Evolutionary conservation across 2,113 vertebrate genomes (phyloP), one percentile per base, ranked within the genome.

Genomic region (Oreochromis tanganicae): DNA sequence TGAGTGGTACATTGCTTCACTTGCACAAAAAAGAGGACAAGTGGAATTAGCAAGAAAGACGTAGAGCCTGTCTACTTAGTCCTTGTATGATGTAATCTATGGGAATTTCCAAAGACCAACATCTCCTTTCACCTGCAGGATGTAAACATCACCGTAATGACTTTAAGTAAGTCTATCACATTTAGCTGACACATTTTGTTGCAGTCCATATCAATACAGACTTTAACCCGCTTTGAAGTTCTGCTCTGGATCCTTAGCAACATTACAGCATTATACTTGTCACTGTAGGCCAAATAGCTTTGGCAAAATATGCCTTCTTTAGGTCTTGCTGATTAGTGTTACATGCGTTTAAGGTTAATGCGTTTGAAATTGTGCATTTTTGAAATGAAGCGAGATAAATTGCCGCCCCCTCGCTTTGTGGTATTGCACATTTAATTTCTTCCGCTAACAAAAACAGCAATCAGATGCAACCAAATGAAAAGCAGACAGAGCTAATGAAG

Each of bases 181-280:
- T 85, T 85, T 59, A 46, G 59, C 54, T 88, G 91, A 91, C 89
- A 86, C 10, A 54, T 86, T 81, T 41, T 24, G 79, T 79, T 66
- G 71, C 78, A 61, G n/a, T 85, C 75, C 61, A 82, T 86, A 82
- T 85, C 57, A 85, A 41, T 79, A 61, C 46, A 79, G 54, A 84
- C 79, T 71, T 81, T 56, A 89, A 54, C 17, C 81, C 4, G 14
- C 88, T 92, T 92, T 94, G 92, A 93, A 87, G 82, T 78, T 68
- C n/a, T 11, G 29, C 41, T 24, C 29, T 38, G 73, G 82, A 87
- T 82, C 54, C 27, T 34, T 52, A 81, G 84, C 7, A 38, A 85
- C 71, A 92, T 87, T 59, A 84, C 57, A 19, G 81, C 73, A 89
- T 94, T 92, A 89, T 55, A 12, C 89, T 84, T 90, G 91, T 92